Evolutionary conservation across 1,140 invertebrate genomes (phyloP).

Genomic region (Brachionus manjavacas): DNA sequence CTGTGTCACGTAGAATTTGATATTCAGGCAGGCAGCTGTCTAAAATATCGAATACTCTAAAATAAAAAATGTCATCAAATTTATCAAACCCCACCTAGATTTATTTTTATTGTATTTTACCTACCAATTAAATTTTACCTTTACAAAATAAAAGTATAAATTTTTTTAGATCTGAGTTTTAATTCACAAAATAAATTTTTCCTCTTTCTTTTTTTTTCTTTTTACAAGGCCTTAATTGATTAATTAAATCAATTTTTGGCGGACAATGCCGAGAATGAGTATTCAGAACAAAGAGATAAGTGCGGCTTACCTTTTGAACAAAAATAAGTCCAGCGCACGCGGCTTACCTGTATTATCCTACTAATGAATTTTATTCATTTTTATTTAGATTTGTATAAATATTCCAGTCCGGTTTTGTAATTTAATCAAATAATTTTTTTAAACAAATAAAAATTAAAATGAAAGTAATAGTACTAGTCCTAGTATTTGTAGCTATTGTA

Average conservation of each 20-base stretch:
- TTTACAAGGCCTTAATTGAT: background rate
- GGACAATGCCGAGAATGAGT: background rate
- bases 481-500: background rate
- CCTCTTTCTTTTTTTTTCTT: background rate
- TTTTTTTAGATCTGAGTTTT: background rate
- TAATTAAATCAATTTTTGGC: background rate
- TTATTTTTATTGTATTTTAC: background rate
- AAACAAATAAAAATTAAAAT: background rate
- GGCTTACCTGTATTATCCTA: background rate
- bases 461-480: background rate
- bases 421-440: background rate
- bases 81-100: background rate
- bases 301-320: background rate
- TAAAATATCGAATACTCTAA: background rate
- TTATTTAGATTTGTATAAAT: constrained; percentile 22
- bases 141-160: background rate
- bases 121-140: constrained; percentile 1
- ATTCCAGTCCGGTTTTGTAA: background rate
- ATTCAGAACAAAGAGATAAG: constrained; percentile 12
- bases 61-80: constrained; percentile 33
- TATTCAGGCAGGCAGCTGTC: constrained; percentile 26
- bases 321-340: background rate
- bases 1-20: constrained; percentile 2
- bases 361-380: constrained; percentile 6
- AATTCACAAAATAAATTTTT: background rate